Evolutionary conservation across 2,888 invertebrate species (phyloP).

Genomic region (Chymomyza amoena): DNA sequence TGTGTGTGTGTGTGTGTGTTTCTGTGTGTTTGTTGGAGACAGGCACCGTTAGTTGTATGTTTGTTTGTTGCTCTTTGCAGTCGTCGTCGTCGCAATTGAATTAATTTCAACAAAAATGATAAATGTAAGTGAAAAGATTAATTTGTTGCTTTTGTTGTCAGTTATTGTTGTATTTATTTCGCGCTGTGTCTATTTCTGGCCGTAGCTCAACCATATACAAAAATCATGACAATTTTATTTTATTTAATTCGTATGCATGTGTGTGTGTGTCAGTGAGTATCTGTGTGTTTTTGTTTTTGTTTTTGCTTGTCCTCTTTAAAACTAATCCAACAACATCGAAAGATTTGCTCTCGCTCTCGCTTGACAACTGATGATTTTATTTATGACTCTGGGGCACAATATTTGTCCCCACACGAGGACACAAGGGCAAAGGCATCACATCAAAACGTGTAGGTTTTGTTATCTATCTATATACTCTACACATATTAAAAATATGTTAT

Average conservation of each 20-base stretch:
- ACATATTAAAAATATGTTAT: not conserved
- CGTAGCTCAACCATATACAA: constrained; percentile 21
- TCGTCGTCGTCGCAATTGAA: constrained; percentile 52
- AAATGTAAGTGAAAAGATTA: constrained; percentile 53
- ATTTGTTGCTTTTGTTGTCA: constrained; percentile 22
- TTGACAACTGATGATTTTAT: constrained; percentile 67
- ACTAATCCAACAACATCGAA: constrained; percentile 35
- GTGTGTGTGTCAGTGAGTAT: no score
- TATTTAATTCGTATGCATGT: constrained; percentile 28
- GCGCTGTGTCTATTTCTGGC: constrained; percentile 45
- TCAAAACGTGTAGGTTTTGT: not conserved
- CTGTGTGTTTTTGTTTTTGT: not conserved
- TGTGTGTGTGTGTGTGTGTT: not conserved
- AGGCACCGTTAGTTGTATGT: constrained; percentile 52
- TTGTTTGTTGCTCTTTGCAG: not conserved
- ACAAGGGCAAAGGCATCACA: not conserved
- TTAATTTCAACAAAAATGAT: constrained; percentile 55
- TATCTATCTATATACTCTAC: not conserved
- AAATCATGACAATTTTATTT: constrained; percentile 34
- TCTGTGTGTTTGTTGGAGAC: constrained; percentile 39
- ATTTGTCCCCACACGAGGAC: not conserved
- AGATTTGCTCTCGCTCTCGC: constrained; percentile 29
- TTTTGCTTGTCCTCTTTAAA: constrained; percentile 23
- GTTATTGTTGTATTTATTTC: constrained; percentile 24
- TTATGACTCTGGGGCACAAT: constrained; percentile 42